phyloP scores from a whole-genome alignment of 2,888 invertebrate species.

The Torymus auratus region DNA sequence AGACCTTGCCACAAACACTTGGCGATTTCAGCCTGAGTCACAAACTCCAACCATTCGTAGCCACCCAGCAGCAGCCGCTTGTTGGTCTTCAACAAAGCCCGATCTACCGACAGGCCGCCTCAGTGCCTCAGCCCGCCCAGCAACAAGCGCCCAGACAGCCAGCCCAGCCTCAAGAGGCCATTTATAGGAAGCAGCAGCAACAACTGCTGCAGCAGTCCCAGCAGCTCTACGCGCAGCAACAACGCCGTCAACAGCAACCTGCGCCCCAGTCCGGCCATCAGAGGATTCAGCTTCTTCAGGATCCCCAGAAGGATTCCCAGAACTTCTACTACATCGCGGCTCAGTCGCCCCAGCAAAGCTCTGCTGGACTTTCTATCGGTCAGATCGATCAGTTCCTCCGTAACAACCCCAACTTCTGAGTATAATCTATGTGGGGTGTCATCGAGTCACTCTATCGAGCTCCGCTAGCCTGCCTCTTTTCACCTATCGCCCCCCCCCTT shows the following conservation, averaged over 20 bases:
- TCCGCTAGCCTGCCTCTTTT: neutral
- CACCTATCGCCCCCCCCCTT: neutral
- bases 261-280: conserved; percentile 77
- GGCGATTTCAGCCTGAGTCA: conserved; percentile 86
- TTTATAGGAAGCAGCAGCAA: conserved; percentile 81
- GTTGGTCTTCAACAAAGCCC: conserved; percentile 78
- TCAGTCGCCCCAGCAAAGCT: conserved; percentile 77
- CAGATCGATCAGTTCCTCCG: conserved; percentile 90
- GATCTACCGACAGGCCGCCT: conserved; percentile 73
- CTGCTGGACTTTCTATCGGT: conserved; percentile 79
- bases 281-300: conserved; percentile 71
- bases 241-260: conserved; percentile 84
- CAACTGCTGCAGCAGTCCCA: conserved; percentile 82
- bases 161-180: conserved; percentile 71
- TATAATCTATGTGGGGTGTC: neutral
- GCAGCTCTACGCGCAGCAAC: conserved; percentile 82
- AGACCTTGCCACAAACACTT: conserved; percentile 85
- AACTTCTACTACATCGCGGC: conserved; percentile 75
- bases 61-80: conserved; percentile 79
- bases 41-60: conserved; percentile 86
- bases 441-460: conserved; percentile 41
- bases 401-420: conserved; percentile 73
- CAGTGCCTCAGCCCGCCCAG: conserved; percentile 58
- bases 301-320: conserved; percentile 69
- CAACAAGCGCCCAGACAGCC: conserved; percentile 67